A percentile compares a stretch with the other conserved stretches of the same genome.
Conservation (phyloP, 2,113 vertebrate species). For the Zosterops hypoxanthus region DNA sequence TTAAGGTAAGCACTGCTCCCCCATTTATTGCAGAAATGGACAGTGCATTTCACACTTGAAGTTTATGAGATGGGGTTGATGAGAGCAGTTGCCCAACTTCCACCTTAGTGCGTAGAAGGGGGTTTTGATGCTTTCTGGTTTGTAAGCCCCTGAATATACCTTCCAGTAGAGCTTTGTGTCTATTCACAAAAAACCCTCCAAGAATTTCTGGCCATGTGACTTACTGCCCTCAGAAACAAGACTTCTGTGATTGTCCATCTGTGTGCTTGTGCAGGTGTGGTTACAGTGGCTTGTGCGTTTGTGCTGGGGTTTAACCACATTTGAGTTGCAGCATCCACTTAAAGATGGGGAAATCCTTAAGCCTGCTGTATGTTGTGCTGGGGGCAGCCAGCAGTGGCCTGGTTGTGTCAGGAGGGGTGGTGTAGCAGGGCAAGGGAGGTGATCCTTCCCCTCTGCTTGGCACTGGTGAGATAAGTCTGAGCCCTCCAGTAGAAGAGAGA, state of each 20-base stretch:
- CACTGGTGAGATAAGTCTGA: background rate
- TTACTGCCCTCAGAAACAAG: background rate
- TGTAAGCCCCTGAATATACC: background rate
- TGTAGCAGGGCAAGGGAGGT: background rate
- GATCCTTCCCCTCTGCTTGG: background rate
- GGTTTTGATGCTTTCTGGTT: background rate
- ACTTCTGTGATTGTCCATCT: background rate
- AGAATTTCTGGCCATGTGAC: background rate
- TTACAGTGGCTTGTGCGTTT: background rate
- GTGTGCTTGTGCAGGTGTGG: background rate
- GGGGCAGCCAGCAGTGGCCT: background rate
- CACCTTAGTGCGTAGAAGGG: background rate
- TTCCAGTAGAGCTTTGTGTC: background rate
- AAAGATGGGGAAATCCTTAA: background rate
- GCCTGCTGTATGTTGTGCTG: background rate
- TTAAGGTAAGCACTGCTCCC: background rate
- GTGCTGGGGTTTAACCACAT: background rate
- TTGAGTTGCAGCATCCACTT: background rate
- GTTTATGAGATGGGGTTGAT: background rate
- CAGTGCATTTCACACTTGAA: accelerated
- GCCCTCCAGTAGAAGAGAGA: background rate
- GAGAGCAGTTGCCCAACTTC: background rate
- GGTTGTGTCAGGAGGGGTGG: background rate
- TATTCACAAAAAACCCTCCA: accelerated
- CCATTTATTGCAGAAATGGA: background rate